These are phyloP conservation scores for Drosophila pseudoobscura DNA, from an alignment of 1,140 invertebrate genomes.

Conservation along the genomic window DNA sequence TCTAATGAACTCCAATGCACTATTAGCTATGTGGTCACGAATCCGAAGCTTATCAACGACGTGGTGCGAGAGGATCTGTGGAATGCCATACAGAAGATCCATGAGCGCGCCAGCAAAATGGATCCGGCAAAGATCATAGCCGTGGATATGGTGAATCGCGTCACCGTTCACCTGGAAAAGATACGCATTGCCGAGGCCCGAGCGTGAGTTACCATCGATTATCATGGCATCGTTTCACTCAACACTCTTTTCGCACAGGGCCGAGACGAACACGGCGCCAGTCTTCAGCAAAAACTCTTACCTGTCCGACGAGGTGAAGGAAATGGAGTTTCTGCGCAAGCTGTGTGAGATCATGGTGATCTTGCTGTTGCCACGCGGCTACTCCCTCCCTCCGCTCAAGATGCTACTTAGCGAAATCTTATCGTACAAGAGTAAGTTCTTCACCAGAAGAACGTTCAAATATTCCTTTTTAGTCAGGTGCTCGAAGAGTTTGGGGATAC, in stretches of 20 bases:
- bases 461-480: no score
- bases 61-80: slow-evolving; percentile 92
- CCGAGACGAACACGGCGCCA: slow-evolving; percentile 86
- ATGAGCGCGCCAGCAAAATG: slow-evolving; percentile 88
- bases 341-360: slow-evolving; percentile 92
- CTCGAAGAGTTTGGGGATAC: no score
- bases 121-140: slow-evolving; percentile 93
- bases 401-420: slow-evolving; percentile 92
- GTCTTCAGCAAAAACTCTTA: slow-evolving; percentile 91
- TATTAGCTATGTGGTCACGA: slow-evolving; percentile 81
- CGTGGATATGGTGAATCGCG: slow-evolving; percentile 88
- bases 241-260: slow-evolving; percentile 77
- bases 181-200: slow-evolving; percentile 90
- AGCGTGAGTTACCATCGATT: slow-evolving; percentile 85
- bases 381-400: slow-evolving; percentile 90
- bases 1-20: not conserved
- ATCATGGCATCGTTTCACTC: no score
- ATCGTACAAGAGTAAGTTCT: slow-evolving; percentile 89
- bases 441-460: not conserved
- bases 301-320: slow-evolving; percentile 88
- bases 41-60: slow-evolving; percentile 86
- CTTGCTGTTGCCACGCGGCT: slow-evolving; percentile 91
- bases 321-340: slow-evolving; percentile 91
- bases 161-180: slow-evolving; percentile 93
- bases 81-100: slow-evolving; percentile 90